Evolutionary conservation across 2,113 vertebrate species (phyloP), one percentile per base, ranked within the genome.

Genomic region (Calonectris borealis): DNA sequence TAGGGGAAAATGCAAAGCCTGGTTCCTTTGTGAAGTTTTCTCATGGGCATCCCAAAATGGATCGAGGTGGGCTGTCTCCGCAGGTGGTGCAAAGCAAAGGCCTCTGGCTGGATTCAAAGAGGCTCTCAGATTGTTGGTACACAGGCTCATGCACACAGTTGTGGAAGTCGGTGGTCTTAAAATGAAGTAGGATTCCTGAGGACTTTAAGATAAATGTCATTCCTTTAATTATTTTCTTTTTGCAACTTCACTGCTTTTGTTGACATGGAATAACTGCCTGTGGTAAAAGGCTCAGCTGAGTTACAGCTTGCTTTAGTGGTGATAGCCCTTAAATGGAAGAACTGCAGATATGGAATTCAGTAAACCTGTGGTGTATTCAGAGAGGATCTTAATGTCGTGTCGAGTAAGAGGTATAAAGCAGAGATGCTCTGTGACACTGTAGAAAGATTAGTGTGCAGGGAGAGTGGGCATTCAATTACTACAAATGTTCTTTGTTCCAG

Each of bases 381-480:
- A 49, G 61, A 48, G 29, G 49, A 36, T 60, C 8, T 27, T 48
- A 22, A 24, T 8, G 11, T 36, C 1, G 0, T 24, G 57, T 21
- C 0, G 0, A 61, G 2, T 17, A 27, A 36, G 71, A 66, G n/a
- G 2, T 4, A 1, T 17, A 34, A 65, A 60, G 40, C 34, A 52
- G 51, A 82, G 42, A 52, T 64, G 48, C 6, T 48, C 16, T 14
- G 71, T 79, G 86, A 15, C 15, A 9, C 48, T 17, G 32, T 24
- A 24, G 38, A 40, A 71, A 48, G 52, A n/a, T 34, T n/a, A 26
- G 26, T 27, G 8, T 31, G 14, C 34, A 82, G 40, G 31, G 42
- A 81, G 14, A 49, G 38, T 1, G 38, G 32, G 10, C 22, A 7
- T 51, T 70, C 42, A 40, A 0, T 73, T 42, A 42, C 40, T 54